These are phyloP conservation scores for Diplazon laetatorius DNA, from an alignment of 2,888 invertebrate species.

Conservation along the genomic window DNA sequence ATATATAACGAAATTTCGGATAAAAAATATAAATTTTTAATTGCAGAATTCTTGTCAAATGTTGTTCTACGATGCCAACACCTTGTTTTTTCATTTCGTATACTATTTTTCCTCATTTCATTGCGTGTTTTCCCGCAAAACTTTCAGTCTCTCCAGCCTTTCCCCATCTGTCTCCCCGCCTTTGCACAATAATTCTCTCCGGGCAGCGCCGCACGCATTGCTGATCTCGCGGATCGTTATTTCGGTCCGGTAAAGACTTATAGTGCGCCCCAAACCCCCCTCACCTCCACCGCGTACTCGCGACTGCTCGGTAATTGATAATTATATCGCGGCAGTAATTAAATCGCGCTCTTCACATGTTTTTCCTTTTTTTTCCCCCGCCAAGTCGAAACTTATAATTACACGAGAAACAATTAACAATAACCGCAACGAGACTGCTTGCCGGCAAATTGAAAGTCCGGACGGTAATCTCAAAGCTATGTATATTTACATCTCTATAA, in stretches of 20 bases:
- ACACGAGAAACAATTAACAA: constrained; percentile 80
- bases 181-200: not conserved
- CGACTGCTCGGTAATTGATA: constrained; percentile 75
- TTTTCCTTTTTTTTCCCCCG: constrained; percentile 42
- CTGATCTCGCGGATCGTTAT: constrained; percentile 16
- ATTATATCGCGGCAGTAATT: constrained; percentile 74
- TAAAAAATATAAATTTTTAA: too few relatives aligned
- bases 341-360: constrained; percentile 33
- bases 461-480: constrained; percentile 20
- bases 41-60: too few relatives aligned
- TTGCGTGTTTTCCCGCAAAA: not conserved
- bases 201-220: not conserved
- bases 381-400: constrained; percentile 80
- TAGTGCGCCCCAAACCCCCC: constrained; percentile 34
- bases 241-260: not conserved
- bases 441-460: constrained; percentile 40
- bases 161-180: not conserved
- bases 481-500: constrained; percentile 2
- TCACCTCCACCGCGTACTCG: too few relatives aligned
- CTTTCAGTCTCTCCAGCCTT: not conserved
- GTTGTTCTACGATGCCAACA: too few relatives aligned
- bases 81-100: too few relatives aligned
- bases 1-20: too few relatives aligned
- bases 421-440: constrained; percentile 53
- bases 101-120: not conserved